Conservation (phyloP, 2,113 vertebrate species). For the Rattus rattus region DNA sequence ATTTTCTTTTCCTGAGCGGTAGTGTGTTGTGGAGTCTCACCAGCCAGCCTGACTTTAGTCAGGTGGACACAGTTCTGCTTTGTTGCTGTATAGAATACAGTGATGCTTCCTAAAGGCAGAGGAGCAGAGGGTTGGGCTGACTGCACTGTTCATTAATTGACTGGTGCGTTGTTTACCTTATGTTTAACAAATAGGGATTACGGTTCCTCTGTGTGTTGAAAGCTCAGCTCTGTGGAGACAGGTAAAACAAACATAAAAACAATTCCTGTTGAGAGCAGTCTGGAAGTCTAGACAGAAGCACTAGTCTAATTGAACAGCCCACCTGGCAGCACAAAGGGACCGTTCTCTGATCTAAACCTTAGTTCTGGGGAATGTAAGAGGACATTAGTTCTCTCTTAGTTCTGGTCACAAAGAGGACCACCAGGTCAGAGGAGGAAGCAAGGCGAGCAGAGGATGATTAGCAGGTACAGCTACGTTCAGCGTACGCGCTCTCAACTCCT, state of each 20-base stretch:
- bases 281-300: background rate
- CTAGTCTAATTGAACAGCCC: background rate
- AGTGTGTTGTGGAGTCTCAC: background rate
- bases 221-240: background rate
- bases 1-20: background rate
- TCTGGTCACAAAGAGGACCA: background rate
- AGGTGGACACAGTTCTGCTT: background rate
- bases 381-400: too few species aligned
- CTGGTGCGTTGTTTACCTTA: slow-evolving; percentile 10
- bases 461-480: background rate
- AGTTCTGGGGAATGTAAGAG: background rate
- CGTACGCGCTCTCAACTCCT: background rate
- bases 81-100: background rate
- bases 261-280: background rate
- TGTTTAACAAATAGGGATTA: slow-evolving; percentile 39
- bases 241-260: background rate
- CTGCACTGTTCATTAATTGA: slow-evolving; percentile 3
- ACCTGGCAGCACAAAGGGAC: background rate
- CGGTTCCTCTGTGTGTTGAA: background rate
- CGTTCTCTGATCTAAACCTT: background rate
- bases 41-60: background rate
- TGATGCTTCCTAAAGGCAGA: background rate
- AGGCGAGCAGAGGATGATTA: background rate
- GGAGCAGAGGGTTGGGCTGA: background rate
- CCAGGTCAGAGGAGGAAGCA: background rate